Base-by-base conservation (phyloP, 2,113 vertebrate species). In the Ondatra zibethicus region DNA sequence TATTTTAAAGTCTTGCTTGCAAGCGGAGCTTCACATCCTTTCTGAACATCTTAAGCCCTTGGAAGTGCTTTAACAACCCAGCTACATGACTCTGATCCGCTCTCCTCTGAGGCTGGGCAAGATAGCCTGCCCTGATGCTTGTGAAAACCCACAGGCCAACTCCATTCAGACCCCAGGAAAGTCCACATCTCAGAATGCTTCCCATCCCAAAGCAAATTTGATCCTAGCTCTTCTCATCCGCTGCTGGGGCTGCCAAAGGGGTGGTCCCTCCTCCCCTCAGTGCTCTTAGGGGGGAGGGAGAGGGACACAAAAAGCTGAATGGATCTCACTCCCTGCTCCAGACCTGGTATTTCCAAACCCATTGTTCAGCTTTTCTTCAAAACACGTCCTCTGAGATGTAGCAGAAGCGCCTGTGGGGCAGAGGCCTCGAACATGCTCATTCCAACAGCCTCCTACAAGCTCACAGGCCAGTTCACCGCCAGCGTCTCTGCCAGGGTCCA, bases 271-370 rank as follows among this genome's bases (percentile, higher is more conserved):
- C 78, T 70, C 63, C 82, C 10, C 93, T 75, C 11, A 87, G 70
- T 85, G 84, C 63, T 86, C 89, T 91, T 94, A 91, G 81, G 80
- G 31, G 91, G 68, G 36, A 92, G 70, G 88, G 52, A 50, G 36
- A 52, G 70, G 88, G 16, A 52, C 88, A 88, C 45, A 58, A 93
- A 88, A 93, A 92, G 90, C 88, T 68, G 68, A 88, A 68, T n/a
- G 12, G 92, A 68, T 52, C 84, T 85, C 82, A 76, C 78, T 84
- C 92, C 90, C 81, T 85, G 92, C 96, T 94, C 88, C 84, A 86
- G 92, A 92, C 86, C 94, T 78, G 90, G 95, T 96, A 92, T 92
- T 96, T 97, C 97, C 92, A 97, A 97, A 94, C 93, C 93, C 88
- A 85, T 97, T 76, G 88, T n/a, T 70, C 82, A 39, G 73, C 89